Evolutionary conservation across 2,888 invertebrate genomes (phyloP).

Genomic region (Hypolimnas misippus): DNA sequence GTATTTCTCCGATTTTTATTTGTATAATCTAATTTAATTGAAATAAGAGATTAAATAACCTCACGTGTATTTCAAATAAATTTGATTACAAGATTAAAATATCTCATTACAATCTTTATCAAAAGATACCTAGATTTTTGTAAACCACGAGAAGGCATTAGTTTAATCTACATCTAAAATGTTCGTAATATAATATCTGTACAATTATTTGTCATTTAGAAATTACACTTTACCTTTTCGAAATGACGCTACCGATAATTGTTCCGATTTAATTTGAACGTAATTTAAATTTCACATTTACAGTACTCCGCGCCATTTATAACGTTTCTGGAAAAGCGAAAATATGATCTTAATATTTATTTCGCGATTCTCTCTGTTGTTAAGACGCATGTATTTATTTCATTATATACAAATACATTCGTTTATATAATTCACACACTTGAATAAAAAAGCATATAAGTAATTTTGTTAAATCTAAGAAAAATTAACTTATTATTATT

Average conservation of each 20-base stretch:
- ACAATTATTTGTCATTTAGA: constrained; percentile 59
- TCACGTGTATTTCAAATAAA: neutral
- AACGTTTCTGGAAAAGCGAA: neutral
- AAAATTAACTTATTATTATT: neutral
- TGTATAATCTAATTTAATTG: neutral
- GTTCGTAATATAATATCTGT: constrained; percentile 20
- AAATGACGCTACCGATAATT: constrained; percentile 29
- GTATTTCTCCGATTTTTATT: neutral
- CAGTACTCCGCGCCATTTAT: neutral
- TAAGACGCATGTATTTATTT: neutral
- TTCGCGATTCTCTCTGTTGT: neutral
- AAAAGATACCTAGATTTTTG: constrained; percentile 15
- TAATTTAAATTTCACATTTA: neutral
- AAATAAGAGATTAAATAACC: neutral
- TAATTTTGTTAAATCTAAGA: neutral
- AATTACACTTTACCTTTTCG: constrained; percentile 73
- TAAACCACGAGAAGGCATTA: constrained; percentile 29
- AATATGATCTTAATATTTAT: neutral
- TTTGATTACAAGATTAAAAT: neutral
- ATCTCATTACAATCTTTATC: neutral
- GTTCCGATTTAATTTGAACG: constrained; percentile 5
- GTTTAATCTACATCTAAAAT: constrained; percentile 19
- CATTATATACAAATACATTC: neutral
- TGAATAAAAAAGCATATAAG: no score
- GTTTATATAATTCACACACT: neutral